Conservation (phyloP, 2,113 vertebrate species). For the Actenoides lindsayi region DNA sequence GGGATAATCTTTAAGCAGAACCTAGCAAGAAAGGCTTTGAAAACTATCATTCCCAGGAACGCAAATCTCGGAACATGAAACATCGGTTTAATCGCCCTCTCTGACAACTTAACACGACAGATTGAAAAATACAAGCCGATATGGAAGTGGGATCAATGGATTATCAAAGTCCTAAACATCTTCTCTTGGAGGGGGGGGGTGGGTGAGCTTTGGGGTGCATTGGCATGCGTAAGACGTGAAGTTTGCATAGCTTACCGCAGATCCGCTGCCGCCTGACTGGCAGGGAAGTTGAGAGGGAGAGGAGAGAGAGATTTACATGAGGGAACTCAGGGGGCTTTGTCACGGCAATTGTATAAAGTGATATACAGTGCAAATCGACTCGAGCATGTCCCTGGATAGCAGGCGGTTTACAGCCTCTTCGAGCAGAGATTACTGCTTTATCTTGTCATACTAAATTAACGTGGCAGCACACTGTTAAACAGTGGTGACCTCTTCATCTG, state of each 20-base stretch:
- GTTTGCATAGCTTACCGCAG: conserved; percentile 71
- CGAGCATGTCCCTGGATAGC: conserved; percentile 81
- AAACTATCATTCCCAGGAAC: conserved; percentile 75
- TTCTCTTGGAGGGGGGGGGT: conserved; percentile 52
- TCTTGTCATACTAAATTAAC: conserved; percentile 98
- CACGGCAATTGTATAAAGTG: conserved; percentile 89
- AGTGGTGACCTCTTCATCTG: conserved; percentile 93
- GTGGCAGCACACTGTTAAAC: conserved; percentile 81
- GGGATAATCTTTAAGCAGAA: conserved; percentile 80
- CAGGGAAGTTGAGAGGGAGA: conserved; percentile 71
- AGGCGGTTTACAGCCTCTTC: conserved; percentile 80
- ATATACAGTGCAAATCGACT: conserved; percentile 87
- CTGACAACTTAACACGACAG: conserved; percentile 82
- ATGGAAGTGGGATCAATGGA: conserved; percentile 84
- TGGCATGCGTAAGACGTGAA: conserved; percentile 76
- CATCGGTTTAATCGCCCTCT: conserved; percentile 79
- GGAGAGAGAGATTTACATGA: conserved; percentile 84
- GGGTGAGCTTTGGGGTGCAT: conserved; percentile 52
- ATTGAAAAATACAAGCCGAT: conserved; percentile 81
- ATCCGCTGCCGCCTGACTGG: conserved; percentile 78
- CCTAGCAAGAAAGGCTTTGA: conserved; percentile 78
- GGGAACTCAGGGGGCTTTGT: conserved; percentile 83
- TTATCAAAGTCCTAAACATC: conserved; percentile 85
- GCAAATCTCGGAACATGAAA: conserved; percentile 79
- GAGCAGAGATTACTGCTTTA: conserved; percentile 93